phyloP scores from a whole-genome alignment of 2,113 vertebrate genomes.

The Podilymbus podiceps region DNA sequence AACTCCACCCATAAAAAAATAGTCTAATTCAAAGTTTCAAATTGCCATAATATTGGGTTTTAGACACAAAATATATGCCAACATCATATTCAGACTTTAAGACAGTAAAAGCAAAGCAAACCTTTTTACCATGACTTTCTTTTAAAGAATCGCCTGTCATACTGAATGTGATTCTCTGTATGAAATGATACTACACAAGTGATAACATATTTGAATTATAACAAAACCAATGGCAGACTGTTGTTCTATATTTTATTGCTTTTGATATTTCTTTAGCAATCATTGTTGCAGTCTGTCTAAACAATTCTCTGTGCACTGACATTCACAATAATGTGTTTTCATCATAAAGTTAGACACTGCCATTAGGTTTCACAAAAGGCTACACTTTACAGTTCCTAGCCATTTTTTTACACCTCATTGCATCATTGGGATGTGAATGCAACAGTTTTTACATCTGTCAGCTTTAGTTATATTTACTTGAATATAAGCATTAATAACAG shows the following conservation, averaged over 20 bases:
- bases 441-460: conserved; percentile 67
- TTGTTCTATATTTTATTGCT: conserved; percentile 66
- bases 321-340: conserved; percentile 73
- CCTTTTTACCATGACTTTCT: background rate
- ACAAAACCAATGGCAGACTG: conserved; percentile 43
- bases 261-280: conserved; percentile 66
- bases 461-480: conserved; percentile 60
- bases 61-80: background rate
- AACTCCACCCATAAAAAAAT: background rate
- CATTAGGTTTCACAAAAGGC: conserved; percentile 63
- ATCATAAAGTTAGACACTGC: conserved; percentile 67
- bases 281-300: conserved; percentile 65
- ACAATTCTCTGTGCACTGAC: conserved; percentile 74
- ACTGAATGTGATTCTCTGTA: background rate
- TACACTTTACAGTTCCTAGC: conserved; percentile 52
- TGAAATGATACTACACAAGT: conserved; percentile 11
- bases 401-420: conserved; percentile 52
- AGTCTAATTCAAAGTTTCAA: background rate
- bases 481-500: conserved; percentile 69
- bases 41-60: background rate
- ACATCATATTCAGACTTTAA: background rate
- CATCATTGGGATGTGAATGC: conserved; percentile 30
- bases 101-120: conserved; percentile 7
- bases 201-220: conserved; percentile 49
- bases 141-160: conserved; percentile 26